These are phyloP conservation scores for Bugulina stolonifera DNA, from an alignment of 2,888 invertebrate genomes.

Conservation along the genomic window DNA sequence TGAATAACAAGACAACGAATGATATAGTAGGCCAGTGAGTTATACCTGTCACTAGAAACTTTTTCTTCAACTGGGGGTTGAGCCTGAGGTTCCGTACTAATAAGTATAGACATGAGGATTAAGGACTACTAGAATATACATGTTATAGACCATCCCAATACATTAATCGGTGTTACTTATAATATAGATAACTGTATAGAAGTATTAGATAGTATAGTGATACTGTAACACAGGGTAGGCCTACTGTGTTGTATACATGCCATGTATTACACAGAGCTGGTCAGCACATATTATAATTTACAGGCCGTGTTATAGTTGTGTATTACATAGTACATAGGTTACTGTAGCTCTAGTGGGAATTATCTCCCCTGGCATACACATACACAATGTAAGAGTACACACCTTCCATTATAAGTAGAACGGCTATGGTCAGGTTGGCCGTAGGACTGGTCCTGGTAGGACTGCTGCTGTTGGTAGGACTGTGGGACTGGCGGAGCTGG, in stretches of 20 bases:
- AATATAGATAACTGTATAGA: too few relatives aligned
- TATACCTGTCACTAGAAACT: not conserved
- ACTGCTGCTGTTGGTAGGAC: not conserved
- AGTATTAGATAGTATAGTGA: too few relatives aligned
- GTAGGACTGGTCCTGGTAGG: not conserved
- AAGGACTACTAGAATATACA: too few relatives aligned
- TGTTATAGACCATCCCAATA: too few relatives aligned
- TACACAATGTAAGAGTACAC: too few relatives aligned
- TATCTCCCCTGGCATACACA: too few relatives aligned
- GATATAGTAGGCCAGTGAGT: too few relatives aligned
- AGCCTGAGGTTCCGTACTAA: not conserved
- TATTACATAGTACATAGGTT: not conserved
- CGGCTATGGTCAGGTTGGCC: not conserved
- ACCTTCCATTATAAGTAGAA: constrained; percentile 11
- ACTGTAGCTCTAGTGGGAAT: not conserved
- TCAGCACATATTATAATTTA: not conserved
- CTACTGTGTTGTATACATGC: not conserved
- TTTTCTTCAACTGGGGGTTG: not conserved
- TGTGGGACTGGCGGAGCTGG: not conserved
- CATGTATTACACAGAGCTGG: not conserved
- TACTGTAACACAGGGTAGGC: too few relatives aligned
- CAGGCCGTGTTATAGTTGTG: not conserved
- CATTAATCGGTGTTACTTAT: too few relatives aligned
- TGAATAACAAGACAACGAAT: too few relatives aligned
- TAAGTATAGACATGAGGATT: too few relatives aligned